Evolutionary conservation across 2,797 vertebrate genomes (phyloP).

Genomic region (Fistularia tabacaria): DNA sequence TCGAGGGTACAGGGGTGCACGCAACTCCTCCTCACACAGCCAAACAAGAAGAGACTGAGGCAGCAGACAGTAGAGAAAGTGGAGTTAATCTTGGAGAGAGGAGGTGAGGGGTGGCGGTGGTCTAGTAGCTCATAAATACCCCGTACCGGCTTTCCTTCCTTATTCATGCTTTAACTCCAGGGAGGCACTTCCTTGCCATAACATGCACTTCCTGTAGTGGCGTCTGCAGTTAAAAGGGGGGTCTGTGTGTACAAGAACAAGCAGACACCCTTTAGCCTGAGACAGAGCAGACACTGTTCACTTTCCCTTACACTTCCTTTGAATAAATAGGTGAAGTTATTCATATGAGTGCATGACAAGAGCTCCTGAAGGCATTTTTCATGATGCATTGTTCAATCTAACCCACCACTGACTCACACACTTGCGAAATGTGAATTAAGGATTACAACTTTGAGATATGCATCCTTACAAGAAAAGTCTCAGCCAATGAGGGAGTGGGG

Average conservation of each 20-base stretch:
- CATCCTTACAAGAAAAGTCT: neutral
- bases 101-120: constrained; percentile 16
- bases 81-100: constrained; percentile 1
- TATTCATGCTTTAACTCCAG: constrained; percentile 59
- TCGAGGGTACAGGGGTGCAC: no score
- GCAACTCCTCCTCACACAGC: no score
- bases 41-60: neutral
- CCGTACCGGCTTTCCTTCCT: constrained; percentile 38
- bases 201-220: constrained; percentile 66
- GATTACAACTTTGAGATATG: neutral
- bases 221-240: constrained; percentile 45
- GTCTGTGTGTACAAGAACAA: constrained; percentile 46
- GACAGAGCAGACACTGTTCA: constrained; percentile 40
- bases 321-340: constrained; percentile 2
- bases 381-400: neutral
- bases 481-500: no score
- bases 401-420: no score
- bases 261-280: constrained; percentile 37
- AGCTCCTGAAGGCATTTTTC: neutral
- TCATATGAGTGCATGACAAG: neutral
- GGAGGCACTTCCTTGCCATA: constrained; percentile 70
- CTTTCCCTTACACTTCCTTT: constrained; percentile 14
- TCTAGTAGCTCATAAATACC: constrained; percentile 51
- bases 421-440: neutral
- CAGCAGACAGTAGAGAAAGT: constrained; percentile 20